Evolutionary conservation across 2,113 vertebrate genomes (phyloP).

Genomic region (Rutilus rutilus): DNA sequence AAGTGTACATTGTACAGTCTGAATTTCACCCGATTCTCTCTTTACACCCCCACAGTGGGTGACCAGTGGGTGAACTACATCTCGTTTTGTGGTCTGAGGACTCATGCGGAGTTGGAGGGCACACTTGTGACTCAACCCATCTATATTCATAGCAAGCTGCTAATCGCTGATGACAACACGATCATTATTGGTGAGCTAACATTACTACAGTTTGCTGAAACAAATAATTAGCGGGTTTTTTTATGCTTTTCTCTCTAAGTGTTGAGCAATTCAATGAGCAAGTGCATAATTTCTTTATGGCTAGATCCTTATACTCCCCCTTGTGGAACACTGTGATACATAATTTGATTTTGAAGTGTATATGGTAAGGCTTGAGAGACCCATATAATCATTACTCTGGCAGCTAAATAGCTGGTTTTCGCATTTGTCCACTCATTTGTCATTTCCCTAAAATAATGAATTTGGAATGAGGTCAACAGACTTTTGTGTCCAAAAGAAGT

Average conservation of each 20-base stretch:
- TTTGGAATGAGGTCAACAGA: too few species aligned
- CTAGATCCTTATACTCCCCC: neutral
- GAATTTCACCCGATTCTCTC: neutral
- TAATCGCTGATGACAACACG: constrained; percentile 94
- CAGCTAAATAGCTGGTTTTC: too few species aligned
- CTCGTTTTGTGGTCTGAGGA: constrained; percentile 91
- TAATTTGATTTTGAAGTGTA: neutral
- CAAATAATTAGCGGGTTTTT: too few species aligned
- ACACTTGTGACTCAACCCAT: constrained; percentile 93
- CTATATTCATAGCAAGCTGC: constrained; percentile 98
- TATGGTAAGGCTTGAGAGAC: too few species aligned
- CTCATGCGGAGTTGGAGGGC: constrained; percentile 89
- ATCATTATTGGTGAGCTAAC: constrained; percentile 84
- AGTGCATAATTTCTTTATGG: neutral
- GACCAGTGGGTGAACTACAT: constrained; percentile 99
- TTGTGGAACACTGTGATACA: neutral
- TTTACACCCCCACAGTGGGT: constrained; percentile 12
- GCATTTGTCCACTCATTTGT: too few species aligned
- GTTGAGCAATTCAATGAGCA: neutral
- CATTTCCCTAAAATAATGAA: too few species aligned
- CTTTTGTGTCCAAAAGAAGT: too few species aligned
- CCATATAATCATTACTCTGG: too few species aligned
- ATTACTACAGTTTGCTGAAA: neutral
- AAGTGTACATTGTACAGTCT: neutral
- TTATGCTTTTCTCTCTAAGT: neutral